phyloP scores from a whole-genome alignment of 2,888 invertebrate species.

The Physocephala rufipes region DNA sequence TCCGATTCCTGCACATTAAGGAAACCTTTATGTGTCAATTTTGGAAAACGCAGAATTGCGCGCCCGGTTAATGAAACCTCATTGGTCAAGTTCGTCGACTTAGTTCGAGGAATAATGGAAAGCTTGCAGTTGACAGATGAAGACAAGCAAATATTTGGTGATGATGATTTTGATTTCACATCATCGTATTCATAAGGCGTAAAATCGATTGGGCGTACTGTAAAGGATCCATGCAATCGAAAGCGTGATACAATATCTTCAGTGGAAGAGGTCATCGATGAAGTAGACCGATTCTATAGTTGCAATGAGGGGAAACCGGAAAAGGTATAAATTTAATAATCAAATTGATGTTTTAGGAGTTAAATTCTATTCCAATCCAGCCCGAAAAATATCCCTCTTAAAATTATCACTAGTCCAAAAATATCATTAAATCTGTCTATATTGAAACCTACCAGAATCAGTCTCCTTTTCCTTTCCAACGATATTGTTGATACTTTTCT shows the following conservation, averaged over 20 bases:
- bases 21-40: conserved; percentile 64
- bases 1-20: conserved; percentile 67
- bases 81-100: conserved; percentile 55
- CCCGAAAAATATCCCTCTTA: too few species aligned
- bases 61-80: conserved; percentile 55
- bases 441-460: conserved; percentile 1
- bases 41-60: conserved; percentile 54
- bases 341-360: background rate
- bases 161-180: conserved; percentile 40
- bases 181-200: conserved; percentile 55
- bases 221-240: conserved; percentile 60
- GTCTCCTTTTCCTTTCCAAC: conserved; percentile 46
- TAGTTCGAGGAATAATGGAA: conserved; percentile 48
- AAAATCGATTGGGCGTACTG: conserved; percentile 52
- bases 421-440: too few species aligned
- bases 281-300: conserved; percentile 24
- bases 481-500: conserved; percentile 59
- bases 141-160: conserved; percentile 53
- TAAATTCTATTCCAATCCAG: background rate
- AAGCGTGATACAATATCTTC: conserved; percentile 61
- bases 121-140: conserved; percentile 50
- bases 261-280: conserved; percentile 44
- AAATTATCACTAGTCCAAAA: too few species aligned
- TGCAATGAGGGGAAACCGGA: too few species aligned
- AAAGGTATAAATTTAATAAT: conserved; percentile 3